phyloP scores from a whole-genome alignment of 1,140 invertebrate genomes.

The Aphelinus certus region DNA sequence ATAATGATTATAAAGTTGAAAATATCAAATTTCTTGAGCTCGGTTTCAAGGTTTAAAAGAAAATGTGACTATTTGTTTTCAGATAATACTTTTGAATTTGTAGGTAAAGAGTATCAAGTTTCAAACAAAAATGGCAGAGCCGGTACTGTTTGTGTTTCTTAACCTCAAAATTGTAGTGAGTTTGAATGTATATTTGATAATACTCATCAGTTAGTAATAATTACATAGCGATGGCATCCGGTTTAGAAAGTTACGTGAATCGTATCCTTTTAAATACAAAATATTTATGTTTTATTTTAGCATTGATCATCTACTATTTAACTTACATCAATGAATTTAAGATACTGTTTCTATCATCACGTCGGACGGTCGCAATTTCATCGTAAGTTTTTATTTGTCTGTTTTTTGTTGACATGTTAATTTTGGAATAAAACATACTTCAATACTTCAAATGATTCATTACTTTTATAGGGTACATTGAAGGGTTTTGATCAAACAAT shows the following conservation, averaged over 20 bases:
- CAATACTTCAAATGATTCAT: slow-evolving; percentile 40
- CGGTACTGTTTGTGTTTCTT: slow-evolving; percentile 24
- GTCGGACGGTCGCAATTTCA: slow-evolving; percentile 93
- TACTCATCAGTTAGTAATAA: neutral
- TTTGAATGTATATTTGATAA: neutral
- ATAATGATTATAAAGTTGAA: no score
- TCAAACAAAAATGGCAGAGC: no score
- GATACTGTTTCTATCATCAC: slow-evolving; percentile 94
- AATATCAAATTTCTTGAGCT: no score
- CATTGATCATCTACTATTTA: slow-evolving; percentile 32
- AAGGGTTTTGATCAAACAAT: slow-evolving; percentile 98
- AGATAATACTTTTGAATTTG: no score
- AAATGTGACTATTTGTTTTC: no score
- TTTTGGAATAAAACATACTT: slow-evolving; percentile 3
- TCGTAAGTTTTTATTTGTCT: slow-evolving; percentile 72
- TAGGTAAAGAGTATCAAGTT: no score
- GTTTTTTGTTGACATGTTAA: slow-evolving; percentile 1
- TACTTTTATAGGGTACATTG: slow-evolving; percentile 76
- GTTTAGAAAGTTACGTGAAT: slow-evolving; percentile 86
- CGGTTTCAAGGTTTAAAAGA: no score
- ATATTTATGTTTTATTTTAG: slow-evolving; percentile 30
- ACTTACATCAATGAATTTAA: slow-evolving; percentile 64
- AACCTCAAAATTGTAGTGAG: slow-evolving; percentile 28
- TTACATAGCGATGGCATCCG: slow-evolving; percentile 75
- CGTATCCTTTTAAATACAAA: slow-evolving; percentile 73